These are phyloP conservation scores for Leptopterna dolabrata DNA, from an alignment of 2,888 invertebrate genomes.

Conservation along the genomic window DNA sequence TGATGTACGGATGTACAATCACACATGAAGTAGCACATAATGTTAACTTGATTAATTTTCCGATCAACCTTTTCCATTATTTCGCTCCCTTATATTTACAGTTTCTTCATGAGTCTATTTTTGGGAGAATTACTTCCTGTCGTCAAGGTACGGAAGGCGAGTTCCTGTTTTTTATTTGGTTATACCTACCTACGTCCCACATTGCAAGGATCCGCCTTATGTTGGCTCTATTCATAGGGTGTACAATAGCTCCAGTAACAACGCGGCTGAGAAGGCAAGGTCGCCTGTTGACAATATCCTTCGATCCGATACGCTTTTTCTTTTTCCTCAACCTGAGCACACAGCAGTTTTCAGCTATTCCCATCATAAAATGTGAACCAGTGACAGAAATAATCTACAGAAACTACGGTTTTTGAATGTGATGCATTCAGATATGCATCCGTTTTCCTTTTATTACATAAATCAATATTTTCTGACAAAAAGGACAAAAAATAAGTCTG, in stretches of 20 bases:
- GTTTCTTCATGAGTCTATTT: not conserved
- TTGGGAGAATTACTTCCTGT: not conserved
- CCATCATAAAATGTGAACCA: too few species aligned
- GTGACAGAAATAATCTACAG: too few species aligned
- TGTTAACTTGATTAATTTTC: too few species aligned
- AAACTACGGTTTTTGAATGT: too few species aligned
- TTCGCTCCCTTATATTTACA: too few species aligned
- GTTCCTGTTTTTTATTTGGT: slow-evolving; percentile 26
- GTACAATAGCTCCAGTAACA: slow-evolving; percentile 7
- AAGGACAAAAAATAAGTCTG: too few species aligned
- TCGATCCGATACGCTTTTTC: slow-evolving; percentile 26
- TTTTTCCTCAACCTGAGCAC: not conserved
- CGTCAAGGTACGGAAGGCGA: not conserved
- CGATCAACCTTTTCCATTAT: too few species aligned
- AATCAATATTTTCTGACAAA: too few species aligned
- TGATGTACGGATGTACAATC: too few species aligned
- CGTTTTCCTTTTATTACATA: too few species aligned
- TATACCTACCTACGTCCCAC: not conserved
- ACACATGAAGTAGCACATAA: too few species aligned
- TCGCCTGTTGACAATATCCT: slow-evolving; percentile 22
- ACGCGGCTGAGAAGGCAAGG: slow-evolving; percentile 22
- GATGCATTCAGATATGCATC: too few species aligned
- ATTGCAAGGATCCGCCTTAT: slow-evolving; percentile 1
- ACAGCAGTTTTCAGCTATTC: not conserved
- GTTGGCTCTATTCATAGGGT: not conserved